These are phyloP conservation scores for Perca flavescens DNA, from an alignment of 2,113 vertebrate species.

Conservation along the genomic window DNA sequence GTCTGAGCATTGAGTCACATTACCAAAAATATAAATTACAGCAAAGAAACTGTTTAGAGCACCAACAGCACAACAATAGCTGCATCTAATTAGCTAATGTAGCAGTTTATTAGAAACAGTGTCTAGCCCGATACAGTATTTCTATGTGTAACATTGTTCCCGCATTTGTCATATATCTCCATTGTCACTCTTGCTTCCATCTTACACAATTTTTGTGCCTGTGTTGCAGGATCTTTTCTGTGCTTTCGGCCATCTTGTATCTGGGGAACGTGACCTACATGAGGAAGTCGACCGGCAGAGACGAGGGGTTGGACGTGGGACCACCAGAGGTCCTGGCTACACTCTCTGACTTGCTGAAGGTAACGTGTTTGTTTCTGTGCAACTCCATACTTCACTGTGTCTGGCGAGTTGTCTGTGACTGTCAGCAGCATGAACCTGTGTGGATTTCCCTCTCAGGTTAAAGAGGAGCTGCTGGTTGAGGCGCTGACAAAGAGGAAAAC, in stretches of 20 bases:
- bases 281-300: constrained; percentile 92
- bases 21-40: constrained; percentile 21
- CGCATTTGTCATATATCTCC: neutral
- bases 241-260: constrained; percentile 97
- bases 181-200: neutral
- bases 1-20: constrained; percentile 1
- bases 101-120: constrained; percentile 22
- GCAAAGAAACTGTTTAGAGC: constrained; percentile 18
- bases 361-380: constrained; percentile 27
- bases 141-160: neutral
- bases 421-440: constrained; percentile 17
- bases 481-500: constrained; percentile 98
- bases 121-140: constrained; percentile 6
- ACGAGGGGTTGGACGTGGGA: constrained; percentile 95
- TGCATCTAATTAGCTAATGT: constrained; percentile 27
- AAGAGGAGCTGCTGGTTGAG: constrained; percentile 94
- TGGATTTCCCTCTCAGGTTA: constrained; percentile 86
- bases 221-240: constrained; percentile 91
- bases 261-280: constrained; percentile 95
- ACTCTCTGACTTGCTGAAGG: constrained; percentile 95
- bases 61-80: neutral
- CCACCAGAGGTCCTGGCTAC: constrained; percentile 93
- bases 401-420: neutral
- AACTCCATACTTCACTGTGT: neutral
- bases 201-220: constrained; percentile 8